Base-by-base conservation (phyloP, 2,888 invertebrate genomes). In the Biston stratarius region DNA sequence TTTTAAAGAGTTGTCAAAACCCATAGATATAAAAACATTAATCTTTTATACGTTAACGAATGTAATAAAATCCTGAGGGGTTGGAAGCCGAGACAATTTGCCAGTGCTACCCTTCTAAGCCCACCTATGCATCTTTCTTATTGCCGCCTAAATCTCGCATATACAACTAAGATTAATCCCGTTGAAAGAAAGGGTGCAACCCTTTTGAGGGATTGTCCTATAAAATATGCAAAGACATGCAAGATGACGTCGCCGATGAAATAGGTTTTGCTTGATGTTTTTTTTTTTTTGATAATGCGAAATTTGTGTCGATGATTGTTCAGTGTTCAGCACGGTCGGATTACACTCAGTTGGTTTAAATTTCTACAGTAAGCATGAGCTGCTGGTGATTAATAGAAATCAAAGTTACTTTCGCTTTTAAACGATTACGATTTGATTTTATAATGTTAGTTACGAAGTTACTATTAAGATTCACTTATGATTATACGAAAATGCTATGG, bases 51-150 rank as follows among this genome's bases (percentile, higher is more conserved):
- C 88, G 86, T 91, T 92, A 92, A 91, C 91, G 90, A 92, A 92
- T 91, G 91, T 90, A 91, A 92, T 93, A 91, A 92, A 93, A 92
- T 90, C 88, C 85, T 84, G 84, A 81, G 81, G 86, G 86, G 87
- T 83, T 83, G 83, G 89, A 89, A 91, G 90, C 90, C 89, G 89
- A 93, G 93, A 94, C 93, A 93, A 92, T 94, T 94, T 91, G 92
- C 91, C 87, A 81, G 81, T 83, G 84, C 79, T 84, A 80, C 89
- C 88, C 91, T 87, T 85, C 77, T 93, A 92, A 92, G 92, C 92
- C 90, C 88, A 92, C 92, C 93, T 92, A 93, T 94, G 89, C 85
- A 85, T 94, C 94, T 93, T 93, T 92, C 93, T 94, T 94, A 93
- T 91, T 89, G 92, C 90, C 87, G 87, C 84, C 91, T 91, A 91